Evolutionary conservation across 2,113 vertebrate species (phyloP).

Genomic region (Sclerurus mexicanus): DNA sequence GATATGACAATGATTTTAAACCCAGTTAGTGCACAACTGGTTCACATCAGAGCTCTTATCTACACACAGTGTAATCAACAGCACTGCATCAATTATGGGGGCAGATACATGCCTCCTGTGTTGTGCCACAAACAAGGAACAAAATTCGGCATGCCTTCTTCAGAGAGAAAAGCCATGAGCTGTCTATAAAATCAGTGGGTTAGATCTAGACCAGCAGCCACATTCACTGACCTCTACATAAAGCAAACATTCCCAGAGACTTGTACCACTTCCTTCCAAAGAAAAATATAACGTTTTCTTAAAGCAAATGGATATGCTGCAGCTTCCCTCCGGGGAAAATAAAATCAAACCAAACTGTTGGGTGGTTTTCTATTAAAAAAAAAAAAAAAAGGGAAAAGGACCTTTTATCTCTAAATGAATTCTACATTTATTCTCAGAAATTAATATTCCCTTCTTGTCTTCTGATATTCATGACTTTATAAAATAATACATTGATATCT

Average conservation of each 20-base stretch:
- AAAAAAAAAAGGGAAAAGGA: no score
- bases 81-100: neutral
- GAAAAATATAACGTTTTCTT: neutral
- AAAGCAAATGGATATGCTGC: neutral
- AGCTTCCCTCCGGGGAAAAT: neutral
- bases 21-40: neutral
- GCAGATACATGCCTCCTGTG: neutral
- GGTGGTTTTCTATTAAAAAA: neutral
- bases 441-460: neutral
- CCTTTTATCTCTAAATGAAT: neutral
- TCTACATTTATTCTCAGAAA: neutral
- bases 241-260: neutral
- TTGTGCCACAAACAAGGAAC: neutral
- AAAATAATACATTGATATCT: neutral
- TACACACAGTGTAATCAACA: neutral
- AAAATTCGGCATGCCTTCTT: neutral
- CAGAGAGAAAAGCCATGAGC: neutral
- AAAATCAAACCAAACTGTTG: neutral
- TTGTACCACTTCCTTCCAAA: neutral
- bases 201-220: neutral
- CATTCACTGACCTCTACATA: neutral
- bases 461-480: neutral
- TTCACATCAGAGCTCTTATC: neutral
- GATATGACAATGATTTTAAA: neutral
- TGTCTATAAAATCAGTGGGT: neutral